Evolutionary conservation across 2,888 invertebrate species (phyloP).

Genomic region (Polylopha cassiicola): DNA sequence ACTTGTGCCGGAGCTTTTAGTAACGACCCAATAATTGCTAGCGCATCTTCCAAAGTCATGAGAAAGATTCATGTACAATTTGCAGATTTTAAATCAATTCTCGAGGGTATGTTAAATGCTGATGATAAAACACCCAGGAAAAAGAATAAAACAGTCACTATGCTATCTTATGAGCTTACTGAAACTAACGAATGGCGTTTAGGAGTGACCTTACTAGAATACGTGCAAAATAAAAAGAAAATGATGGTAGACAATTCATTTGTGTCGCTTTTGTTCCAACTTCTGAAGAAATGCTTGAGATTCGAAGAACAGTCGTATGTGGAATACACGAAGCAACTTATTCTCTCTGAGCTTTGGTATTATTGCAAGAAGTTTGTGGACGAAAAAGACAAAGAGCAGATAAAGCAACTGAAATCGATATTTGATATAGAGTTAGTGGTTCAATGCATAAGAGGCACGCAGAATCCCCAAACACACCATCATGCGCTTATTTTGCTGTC

Average conservation of each 20-base stretch:
- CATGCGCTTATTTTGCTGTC: slow-evolving; percentile 92
- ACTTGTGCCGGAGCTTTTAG: slow-evolving; percentile 75
- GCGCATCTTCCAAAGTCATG: slow-evolving; percentile 79
- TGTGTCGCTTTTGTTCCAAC: slow-evolving; percentile 85
- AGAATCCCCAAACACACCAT: slow-evolving; percentile 97
- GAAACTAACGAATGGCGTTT: slow-evolving; percentile 85
- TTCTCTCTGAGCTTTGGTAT: slow-evolving; percentile 86
- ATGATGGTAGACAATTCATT: slow-evolving; percentile 81
- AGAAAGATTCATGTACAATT: slow-evolving; percentile 82
- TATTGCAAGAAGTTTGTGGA: slow-evolving; percentile 79
- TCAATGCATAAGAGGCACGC: slow-evolving; percentile 91
- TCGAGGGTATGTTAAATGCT: slow-evolving; percentile 78
- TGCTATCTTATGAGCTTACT: slow-evolving; percentile 78
- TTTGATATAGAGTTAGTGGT: slow-evolving; percentile 88
- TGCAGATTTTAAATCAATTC: slow-evolving; percentile 74
- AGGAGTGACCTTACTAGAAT: slow-evolving; percentile 88
- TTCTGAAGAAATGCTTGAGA: slow-evolving; percentile 86
- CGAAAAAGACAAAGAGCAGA: slow-evolving; percentile 53
- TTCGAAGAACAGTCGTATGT: slow-evolving; percentile 88
- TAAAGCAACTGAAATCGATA: slow-evolving; percentile 66
- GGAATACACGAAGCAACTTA: slow-evolving; percentile 93
- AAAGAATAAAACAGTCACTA: slow-evolving; percentile 61
- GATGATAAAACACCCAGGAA: slow-evolving; percentile 57
- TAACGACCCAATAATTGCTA: slow-evolving; percentile 77
- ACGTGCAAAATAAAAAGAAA: slow-evolving; percentile 90